Base-by-base conservation (phyloP, 2,113 vertebrate genomes). In the Calidris pugnax region DNA sequence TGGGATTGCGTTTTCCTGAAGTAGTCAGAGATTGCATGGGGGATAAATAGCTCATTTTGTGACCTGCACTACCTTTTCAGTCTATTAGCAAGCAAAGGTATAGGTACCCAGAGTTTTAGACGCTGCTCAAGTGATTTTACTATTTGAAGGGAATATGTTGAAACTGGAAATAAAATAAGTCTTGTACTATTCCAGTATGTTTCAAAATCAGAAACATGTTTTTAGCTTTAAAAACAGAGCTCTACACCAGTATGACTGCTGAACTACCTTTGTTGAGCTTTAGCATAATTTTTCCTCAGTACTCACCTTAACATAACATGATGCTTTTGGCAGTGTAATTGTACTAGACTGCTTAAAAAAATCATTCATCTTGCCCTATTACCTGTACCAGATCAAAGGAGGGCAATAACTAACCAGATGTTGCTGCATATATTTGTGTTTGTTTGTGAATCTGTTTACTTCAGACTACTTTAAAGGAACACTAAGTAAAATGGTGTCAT, bases 331-430 rank as follows among this genome's bases (percentile, higher is more conserved):
- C 37, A 55, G 6, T 47, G 50, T 53, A 68, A 85, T 45, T 87
- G n/a, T 79, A 66, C 26, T 43, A 84, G 32, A 39, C 14, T 85
- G 57, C 27, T 92, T 90, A 68, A 96, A 89, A n/a, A 60, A n/a
- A 13, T 39, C 7, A 47, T 89, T 80, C 30, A 43, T 78, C 63
- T 67, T 93, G 21, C 53, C 72, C 47, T 78, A 39, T 95, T 86
- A 77, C 27, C 53, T 91, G 30, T 82, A 80, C 28, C 6, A 90
- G 75, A 96, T 75, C 66, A 87, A 93, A 96, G 55, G 82, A 77
- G 26, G 24, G 39, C 47, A 86, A 71, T 63, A 95, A 69, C 28
- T 89, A 94, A 82, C 32, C 79, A 93, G 89, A 90, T 94, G 79
- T 72, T 87, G 24, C 39, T 91, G 26, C 50, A 53, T 39, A 60